Base-by-base conservation (phyloP, 2,797 vertebrate species). In the Manis pentadactyla region DNA sequence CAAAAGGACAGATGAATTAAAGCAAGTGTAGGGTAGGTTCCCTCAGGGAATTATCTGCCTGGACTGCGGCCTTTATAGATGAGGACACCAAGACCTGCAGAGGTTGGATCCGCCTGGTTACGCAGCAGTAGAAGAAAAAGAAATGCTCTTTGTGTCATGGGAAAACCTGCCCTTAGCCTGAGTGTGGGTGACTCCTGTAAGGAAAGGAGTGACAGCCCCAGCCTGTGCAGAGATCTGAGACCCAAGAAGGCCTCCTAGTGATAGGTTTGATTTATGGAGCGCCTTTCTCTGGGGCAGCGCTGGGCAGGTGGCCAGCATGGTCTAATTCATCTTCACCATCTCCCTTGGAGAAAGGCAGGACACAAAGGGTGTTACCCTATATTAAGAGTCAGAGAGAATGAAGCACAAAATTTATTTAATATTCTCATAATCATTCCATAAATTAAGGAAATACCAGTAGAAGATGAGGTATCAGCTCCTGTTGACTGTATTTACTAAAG, bases 121-220 rank as follows among this genome's bases (percentile, higher is more conserved):
- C 10, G n/a, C 1, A 42, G 53, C 83, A 61, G 39, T 27, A 42
- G 29, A 73, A 75, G 25, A 39, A 75, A 27, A 90, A 46, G 46
- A 12, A 93, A 90, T 23, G 12, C 4, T 53, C 11, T 78, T 18
- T 64, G 51, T 49, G 75, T 68, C 29, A 57, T 23, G 49, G 55
- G 79, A 83, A 95, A 97, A 31, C n/a, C 46, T 85, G 85, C 69
- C 83, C 68, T 94, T 92, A 94, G 79, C 92, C 84, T 96, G 92
- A 96, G 74, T 78, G 42, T 27, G 57, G 17, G 17, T 34, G 42
- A 81, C n/a, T 78, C 31, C 42, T 19, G n/a, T 59, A 68, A 64
- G 75, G 59, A 57, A 68, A 0, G 7, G 49, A 87, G 34, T 69
- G 77, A 95, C 12, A n/a, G 42, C 7, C 25, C 31, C 42, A 57